Percentiles rank a stretch among this genome's conserved stretches.
These are phyloP conservation scores for Dione juno DNA, from an alignment of 2,888 invertebrate species.

Conservation along the genomic window DNA sequence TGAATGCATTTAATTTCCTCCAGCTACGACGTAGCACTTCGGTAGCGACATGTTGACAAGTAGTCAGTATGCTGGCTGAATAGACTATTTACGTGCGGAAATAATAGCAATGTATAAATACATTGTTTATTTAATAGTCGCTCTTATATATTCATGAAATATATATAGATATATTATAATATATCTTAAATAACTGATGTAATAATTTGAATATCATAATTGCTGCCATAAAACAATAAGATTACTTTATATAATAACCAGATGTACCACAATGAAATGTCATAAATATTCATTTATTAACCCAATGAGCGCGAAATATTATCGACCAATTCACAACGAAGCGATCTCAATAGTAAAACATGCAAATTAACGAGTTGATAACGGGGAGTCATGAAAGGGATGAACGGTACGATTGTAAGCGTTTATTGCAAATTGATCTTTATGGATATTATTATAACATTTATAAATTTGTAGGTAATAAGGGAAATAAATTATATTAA, in stretches of 20 bases:
- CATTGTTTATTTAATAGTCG: constrained; percentile 5
- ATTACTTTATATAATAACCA: constrained; percentile 1
- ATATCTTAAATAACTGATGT: background rate
- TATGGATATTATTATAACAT: background rate
- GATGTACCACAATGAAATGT: constrained; percentile 11
- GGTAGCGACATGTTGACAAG: constrained; percentile 24
- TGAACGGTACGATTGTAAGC: constrained; percentile 24
- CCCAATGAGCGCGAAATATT: constrained; percentile 34
- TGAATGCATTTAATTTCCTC: constrained; percentile 25
- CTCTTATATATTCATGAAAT: background rate
- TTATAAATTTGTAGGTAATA: background rate
- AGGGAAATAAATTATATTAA: background rate
- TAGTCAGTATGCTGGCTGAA: constrained; percentile 19
- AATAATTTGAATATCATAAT: constrained; percentile 1
- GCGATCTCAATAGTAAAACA: constrained; percentile 38
- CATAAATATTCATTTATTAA: constrained; percentile 33
- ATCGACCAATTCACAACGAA: constrained; percentile 34
- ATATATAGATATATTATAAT: background rate
- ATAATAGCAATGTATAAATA: constrained; percentile 9
- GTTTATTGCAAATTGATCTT: constrained; percentile 12
- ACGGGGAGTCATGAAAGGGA: constrained; percentile 32
- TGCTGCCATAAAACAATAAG: background rate
- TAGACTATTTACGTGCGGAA: constrained; percentile 13
- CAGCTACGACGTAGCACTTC: constrained; percentile 25
- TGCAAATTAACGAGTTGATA: constrained; percentile 41